These are phyloP conservation scores for Morpho deidamia DNA, from an alignment of 2,888 invertebrate species.

Conservation along the genomic window DNA sequence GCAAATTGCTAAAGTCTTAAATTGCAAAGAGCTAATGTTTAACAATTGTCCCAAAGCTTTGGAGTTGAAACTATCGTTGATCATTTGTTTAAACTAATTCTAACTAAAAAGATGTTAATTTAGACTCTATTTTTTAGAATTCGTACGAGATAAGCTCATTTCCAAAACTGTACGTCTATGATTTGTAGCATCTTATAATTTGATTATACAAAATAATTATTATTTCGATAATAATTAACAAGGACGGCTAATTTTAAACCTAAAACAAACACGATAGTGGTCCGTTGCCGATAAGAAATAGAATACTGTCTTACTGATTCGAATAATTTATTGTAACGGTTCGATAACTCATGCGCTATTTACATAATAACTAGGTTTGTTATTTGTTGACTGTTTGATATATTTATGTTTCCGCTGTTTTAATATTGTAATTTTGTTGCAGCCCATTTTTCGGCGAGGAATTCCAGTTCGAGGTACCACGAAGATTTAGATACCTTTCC, in stretches of 20 bases:
- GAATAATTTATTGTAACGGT: constrained; percentile 1
- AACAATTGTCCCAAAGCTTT: background rate
- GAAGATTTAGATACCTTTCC: constrained; percentile 92
- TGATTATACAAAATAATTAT: too few relatives aligned
- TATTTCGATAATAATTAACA: too few relatives aligned
- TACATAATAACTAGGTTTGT: background rate
- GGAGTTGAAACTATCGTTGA: background rate
- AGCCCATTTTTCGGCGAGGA: constrained; percentile 96
- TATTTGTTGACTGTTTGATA: background rate
- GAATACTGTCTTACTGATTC: constrained; percentile 8
- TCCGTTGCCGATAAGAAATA: constrained; percentile 14
- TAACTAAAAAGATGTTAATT: too few relatives aligned
- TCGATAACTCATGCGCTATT: constrained; percentile 5
- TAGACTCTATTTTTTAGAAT: too few relatives aligned
- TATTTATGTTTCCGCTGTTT: constrained; percentile 4
- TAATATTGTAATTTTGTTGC: constrained; percentile 48
- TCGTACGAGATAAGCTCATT: too few relatives aligned
- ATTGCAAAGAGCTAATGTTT: too few relatives aligned
- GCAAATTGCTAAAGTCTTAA: too few relatives aligned
- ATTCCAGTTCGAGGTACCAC: constrained; percentile 94
- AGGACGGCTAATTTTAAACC: background rate
- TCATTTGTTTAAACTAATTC: too few relatives aligned
- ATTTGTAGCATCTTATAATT: too few relatives aligned
- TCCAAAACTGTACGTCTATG: too few relatives aligned
- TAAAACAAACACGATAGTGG: constrained; percentile 6